Percentiles rank a stretch among this genome's conserved stretches.
These are phyloP conservation scores for Glaucopsyche alexis DNA, from an alignment of 2,888 invertebrate species.

Conservation along the genomic window DNA sequence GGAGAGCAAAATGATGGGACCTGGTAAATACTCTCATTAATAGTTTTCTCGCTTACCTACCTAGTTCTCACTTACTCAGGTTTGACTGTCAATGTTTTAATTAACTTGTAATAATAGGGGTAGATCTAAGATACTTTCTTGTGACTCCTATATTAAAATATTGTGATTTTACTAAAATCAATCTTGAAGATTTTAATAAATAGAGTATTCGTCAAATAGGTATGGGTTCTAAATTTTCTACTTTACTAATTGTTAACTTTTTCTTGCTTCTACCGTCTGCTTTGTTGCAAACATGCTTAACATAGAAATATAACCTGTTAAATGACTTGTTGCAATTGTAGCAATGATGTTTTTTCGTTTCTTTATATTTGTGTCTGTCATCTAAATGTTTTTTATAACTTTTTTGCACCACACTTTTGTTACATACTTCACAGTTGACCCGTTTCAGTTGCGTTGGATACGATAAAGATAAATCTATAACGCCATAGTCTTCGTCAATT, in stretches of 20 bases:
- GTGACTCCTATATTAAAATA: no score
- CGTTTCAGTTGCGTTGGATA: not conserved
- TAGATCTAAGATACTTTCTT: no score
- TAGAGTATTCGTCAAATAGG: not conserved
- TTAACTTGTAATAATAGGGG: no score
- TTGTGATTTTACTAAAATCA: no score
- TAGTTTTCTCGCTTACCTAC: no score
- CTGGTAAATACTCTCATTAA: no score
- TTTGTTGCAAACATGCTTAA: constrained; percentile 32
- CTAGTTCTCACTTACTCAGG: no score
- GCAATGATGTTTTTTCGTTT: constrained; percentile 30
- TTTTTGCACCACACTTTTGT: constrained; percentile 28
- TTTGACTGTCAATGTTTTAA: no score
- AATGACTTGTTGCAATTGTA: constrained; percentile 31
- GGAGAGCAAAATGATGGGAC: no score
- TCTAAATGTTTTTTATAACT: constrained; percentile 37
- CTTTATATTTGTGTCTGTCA: constrained; percentile 29
- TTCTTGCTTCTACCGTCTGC: not conserved
- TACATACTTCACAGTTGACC: constrained; percentile 34
- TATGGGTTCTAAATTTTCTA: constrained; percentile 19
- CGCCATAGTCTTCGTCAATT: not conserved
- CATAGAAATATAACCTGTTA: constrained; percentile 24
- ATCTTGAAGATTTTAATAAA: no score
- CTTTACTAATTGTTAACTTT: constrained; percentile 16
- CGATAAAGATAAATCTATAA: not conserved